A percentile compares a stretch with the other conserved stretches of the same genome.
These are phyloP conservation scores for Danio tinwini DNA, from an alignment of 2,797 vertebrate genomes.

Conservation along the genomic window DNA sequence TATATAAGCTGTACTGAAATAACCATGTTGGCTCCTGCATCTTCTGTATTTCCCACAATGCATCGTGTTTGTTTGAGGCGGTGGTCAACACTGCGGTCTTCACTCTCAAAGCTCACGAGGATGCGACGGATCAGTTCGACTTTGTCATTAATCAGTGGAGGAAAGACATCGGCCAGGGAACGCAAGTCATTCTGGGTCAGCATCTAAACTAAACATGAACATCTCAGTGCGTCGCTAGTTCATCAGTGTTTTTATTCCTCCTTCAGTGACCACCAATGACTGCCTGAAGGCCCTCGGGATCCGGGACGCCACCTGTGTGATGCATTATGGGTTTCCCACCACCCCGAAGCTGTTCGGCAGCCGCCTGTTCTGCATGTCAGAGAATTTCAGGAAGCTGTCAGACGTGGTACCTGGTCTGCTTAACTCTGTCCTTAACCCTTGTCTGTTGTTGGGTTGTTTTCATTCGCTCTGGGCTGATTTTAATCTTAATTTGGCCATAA, in stretches of 20 bases:
- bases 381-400: conserved; percentile 79
- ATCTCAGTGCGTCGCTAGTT: not conserved
- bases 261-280: conserved; percentile 84
- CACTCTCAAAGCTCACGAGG: conserved; percentile 83
- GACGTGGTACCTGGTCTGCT: conserved; percentile 70
- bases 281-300: conserved; percentile 81
- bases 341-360: conserved; percentile 81
- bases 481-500: no score
- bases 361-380: conserved; percentile 83
- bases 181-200: conserved; percentile 85
- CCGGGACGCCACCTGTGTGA: conserved; percentile 86
- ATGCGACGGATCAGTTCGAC: conserved; percentile 71
- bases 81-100: conserved; percentile 82
- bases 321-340: conserved; percentile 88
- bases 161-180: conserved; percentile 75
- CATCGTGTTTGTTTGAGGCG: conserved; percentile 71
- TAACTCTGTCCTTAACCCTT: not conserved
- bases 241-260: not conserved
- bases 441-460: no score
- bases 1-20: no score
- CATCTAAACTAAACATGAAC: not conserved
- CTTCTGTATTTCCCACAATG: not conserved
- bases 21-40: not conserved
- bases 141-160: conserved; percentile 84
- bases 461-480: no score